Percentiles rank a stretch among this genome's conserved stretches.
phyloP scores from a whole-genome alignment of 2,888 invertebrate genomes.

The Xylota sylvarum region DNA sequence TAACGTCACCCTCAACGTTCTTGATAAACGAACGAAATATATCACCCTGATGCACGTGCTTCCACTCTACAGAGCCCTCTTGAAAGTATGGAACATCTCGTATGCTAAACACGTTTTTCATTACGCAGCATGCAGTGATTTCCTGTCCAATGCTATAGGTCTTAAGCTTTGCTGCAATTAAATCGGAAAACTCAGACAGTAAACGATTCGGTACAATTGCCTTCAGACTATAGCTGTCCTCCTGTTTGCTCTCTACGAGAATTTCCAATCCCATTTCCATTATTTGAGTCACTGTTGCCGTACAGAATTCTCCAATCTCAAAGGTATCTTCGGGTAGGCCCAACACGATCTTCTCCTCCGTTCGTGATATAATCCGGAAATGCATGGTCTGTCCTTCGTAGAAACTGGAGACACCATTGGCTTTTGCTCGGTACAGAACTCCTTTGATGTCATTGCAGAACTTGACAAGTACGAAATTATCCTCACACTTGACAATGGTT shows the following conservation, averaged over 20 bases:
- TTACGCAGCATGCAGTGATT: constrained; percentile 81
- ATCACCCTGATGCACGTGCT: constrained; percentile 81
- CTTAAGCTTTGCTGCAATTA: constrained; percentile 81
- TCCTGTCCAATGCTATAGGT: constrained; percentile 79
- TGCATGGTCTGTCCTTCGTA: constrained; percentile 82
- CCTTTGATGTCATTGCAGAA: constrained; percentile 85
- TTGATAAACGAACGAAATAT: constrained; percentile 82
- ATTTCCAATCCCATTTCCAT: constrained; percentile 84
- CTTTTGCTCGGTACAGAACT: constrained; percentile 80
- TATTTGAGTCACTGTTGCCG: constrained; percentile 80
- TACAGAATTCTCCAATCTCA: constrained; percentile 82
- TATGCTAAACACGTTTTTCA: constrained; percentile 82
- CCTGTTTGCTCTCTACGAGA: constrained; percentile 79
- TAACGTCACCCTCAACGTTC: constrained; percentile 80
- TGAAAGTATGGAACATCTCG: constrained; percentile 83
- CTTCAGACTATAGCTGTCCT: constrained; percentile 78
- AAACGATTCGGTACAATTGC: constrained; percentile 84
- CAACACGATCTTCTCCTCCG: constrained; percentile 80
- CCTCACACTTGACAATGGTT: constrained; percentile 82
- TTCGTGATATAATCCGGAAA: constrained; percentile 80
- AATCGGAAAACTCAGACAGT: constrained; percentile 82
- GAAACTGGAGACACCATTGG: constrained; percentile 78
- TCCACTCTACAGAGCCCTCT: constrained; percentile 80
- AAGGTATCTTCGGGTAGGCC: constrained; percentile 81
- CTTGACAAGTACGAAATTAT: constrained; percentile 81